These are phyloP conservation scores for Avahi laniger DNA, from an alignment of 2,797 vertebrate species.

Conservation along the genomic window DNA sequence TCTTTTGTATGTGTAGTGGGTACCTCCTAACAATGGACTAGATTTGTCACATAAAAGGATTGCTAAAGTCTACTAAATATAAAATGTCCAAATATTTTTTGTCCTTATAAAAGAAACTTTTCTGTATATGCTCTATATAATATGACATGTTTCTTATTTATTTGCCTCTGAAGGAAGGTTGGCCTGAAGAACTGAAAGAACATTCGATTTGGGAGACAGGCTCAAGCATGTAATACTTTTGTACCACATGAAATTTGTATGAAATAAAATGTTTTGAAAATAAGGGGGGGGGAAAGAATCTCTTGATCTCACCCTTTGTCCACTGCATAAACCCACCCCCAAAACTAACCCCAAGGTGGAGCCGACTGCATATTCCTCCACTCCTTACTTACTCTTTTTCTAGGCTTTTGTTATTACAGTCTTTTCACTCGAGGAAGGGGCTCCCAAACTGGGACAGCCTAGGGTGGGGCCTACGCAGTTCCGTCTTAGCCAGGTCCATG, in stretches of 20 bases:
- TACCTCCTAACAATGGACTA: not conserved
- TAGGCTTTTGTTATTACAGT: not conserved
- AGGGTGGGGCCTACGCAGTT: not conserved
- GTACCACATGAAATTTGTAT: not conserved
- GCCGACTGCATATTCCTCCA: not conserved
- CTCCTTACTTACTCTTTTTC: not conserved
- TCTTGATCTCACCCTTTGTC: not conserved
- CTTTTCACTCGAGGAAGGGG: not conserved
- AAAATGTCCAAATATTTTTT: slow-evolving; percentile 28
- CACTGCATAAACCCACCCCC: not conserved
- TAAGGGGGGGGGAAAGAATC: not conserved
- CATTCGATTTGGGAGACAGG: not conserved
- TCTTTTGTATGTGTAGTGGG: not conserved
- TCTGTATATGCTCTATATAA: not conserved
- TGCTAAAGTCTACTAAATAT: not conserved
- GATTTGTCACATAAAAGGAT: not conserved
- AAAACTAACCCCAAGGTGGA: not conserved
- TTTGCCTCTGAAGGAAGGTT: not conserved
- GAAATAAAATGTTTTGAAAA: slow-evolving; percentile 56
- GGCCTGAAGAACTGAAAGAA: not conserved
- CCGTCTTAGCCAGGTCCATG: not conserved
- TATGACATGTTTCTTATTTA: not conserved
- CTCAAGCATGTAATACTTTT: not conserved
- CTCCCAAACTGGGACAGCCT: not conserved
- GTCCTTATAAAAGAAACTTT: slow-evolving; percentile 26